Base-by-base conservation (phyloP, 2,113 vertebrate genomes). In the Rhabdornis inornatus region DNA sequence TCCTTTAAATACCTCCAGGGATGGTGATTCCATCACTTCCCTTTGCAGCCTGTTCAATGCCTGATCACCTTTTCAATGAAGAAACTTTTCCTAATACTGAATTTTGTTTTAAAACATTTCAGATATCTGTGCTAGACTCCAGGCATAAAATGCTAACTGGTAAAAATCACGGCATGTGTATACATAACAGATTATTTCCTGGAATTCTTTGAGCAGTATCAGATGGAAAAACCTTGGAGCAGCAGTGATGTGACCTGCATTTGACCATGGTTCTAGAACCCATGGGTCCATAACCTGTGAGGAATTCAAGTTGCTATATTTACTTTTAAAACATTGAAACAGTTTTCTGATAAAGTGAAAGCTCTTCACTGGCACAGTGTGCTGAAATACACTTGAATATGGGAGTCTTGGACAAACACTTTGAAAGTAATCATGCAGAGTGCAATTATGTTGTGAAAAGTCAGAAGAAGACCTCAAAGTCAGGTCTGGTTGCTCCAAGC, bases 51-150 rank as follows among this genome's bases (percentile, higher is more conserved):
- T 68, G 24, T 60, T 60, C 39, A 68, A 7, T 47, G n/a, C n/a
- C 55, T 35, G 16, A 47, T 28, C 20, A 18, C 39, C 60, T 42
- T 82, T 59, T 39, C 39, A 17, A 3, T 11, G 33, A n/a, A 53
- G 39, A 39, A n/a, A 30, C 18, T 60, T 68, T 39, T 66, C 60
- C n/a, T 40, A 33, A 70, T 83, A 44, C 53, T 50, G 56, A 63
- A 44, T 89, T 95, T 91, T 92, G 72, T 87, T 81, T 84, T 75
- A 95, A 87, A 81, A 57, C 68, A 84, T 91, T 90, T 84, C 84
- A 87, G 21, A 37, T 83, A 23, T 59, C 52, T 57, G 42, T 49
- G 49, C 63, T 86, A 89, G 49, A 86, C 39, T 86, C 33, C 59
- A 77, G 60, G 42, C 59, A 83, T 68, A 86, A 81, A 70, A 77